Evolutionary conservation across 2,113 vertebrate species (phyloP).

Genomic region (Baryphthengus martii): DNA sequence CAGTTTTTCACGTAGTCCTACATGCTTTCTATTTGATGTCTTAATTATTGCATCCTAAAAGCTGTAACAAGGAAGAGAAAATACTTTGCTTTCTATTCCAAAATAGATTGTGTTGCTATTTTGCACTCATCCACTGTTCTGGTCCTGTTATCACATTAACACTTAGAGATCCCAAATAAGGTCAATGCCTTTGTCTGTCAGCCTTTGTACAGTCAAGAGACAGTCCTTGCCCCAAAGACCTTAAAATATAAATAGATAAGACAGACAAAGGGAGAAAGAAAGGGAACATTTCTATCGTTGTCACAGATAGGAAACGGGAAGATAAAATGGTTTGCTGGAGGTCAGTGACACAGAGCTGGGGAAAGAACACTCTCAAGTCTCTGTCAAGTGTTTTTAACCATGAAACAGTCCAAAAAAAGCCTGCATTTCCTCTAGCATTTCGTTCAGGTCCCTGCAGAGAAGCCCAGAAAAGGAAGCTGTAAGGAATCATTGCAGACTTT

Average conservation of each 20-base stretch:
- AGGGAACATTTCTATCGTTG: conserved; percentile 34
- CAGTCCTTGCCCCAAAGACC: conserved; percentile 56
- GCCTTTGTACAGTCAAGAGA: conserved; percentile 40
- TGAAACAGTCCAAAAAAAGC: neutral
- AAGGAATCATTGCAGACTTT: neutral
- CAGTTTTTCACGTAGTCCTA: neutral
- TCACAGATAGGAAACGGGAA: conserved; percentile 1
- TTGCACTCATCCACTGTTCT: neutral
- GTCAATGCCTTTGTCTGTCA: conserved; percentile 39
- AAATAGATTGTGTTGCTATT: neutral
- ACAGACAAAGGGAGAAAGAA: conserved; percentile 53
- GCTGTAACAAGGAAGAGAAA: neutral
- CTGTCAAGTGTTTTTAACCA: neutral
- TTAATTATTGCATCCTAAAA: neutral
- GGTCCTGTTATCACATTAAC: conserved; percentile 26
- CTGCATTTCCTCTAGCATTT: neutral
- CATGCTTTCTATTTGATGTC: neutral
- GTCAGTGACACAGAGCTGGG: conserved; percentile 29
- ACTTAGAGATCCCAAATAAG: conserved; percentile 28
- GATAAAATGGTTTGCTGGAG: conserved; percentile 55
- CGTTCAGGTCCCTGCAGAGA: neutral
- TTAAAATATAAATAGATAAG: conserved; percentile 67
- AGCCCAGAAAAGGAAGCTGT: neutral
- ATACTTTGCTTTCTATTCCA: neutral
- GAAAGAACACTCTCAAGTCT: conserved; percentile 2